Base-by-base conservation (phyloP, 2,888 invertebrate genomes). In the Nymphalis urticae region DNA sequence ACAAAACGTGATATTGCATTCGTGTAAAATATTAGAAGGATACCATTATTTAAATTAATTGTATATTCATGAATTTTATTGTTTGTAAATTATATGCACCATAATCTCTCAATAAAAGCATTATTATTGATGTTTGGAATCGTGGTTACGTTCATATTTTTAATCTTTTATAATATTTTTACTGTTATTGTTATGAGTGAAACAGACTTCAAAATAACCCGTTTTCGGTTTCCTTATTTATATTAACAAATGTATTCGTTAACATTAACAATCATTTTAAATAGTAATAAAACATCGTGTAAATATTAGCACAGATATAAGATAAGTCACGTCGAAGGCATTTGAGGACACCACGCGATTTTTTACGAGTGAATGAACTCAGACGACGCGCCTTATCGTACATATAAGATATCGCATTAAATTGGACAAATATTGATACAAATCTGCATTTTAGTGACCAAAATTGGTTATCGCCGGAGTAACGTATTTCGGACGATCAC, bases 291-390 rank as follows among this genome's bases (percentile, higher is more conserved):
- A 56, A 64, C 56, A 54, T 61, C 60, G 64, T 68, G 58, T 59
- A 71, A 74, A 75, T 70, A 73, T 73, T 74, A 61, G 63, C 61
- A 58, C 66, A 65, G 72, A 70, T 64, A 66, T 54, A 32, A 74
- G 74, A 73, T 73, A 75, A 73, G 71, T 70, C 66, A 68, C 69
- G 64, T 68, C 64, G 54, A 69, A 71, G 69, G 73, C 69, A 71
- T 64, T 48, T 48, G 56, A 74, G 71, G 71, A 68, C 59, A 66
- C 69, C 53, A n/a, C 59, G 66, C 50, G 48, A 61, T 68, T 66
- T 51, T 66, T 50, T 64, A 68, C 67, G 75, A 78, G 87, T 87
- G 83, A 88, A 85, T 80, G 85, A 88, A 84, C 87, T 79, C 50
- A 68, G 48, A 75, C 78, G 81, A 73, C 77, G 73, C 68, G 70